Percentiles rank a stretch among this genome's conserved stretches.
phyloP scores from a whole-genome alignment of 2,797 vertebrate genomes.

The Lagorchestes hirsutus region DNA sequence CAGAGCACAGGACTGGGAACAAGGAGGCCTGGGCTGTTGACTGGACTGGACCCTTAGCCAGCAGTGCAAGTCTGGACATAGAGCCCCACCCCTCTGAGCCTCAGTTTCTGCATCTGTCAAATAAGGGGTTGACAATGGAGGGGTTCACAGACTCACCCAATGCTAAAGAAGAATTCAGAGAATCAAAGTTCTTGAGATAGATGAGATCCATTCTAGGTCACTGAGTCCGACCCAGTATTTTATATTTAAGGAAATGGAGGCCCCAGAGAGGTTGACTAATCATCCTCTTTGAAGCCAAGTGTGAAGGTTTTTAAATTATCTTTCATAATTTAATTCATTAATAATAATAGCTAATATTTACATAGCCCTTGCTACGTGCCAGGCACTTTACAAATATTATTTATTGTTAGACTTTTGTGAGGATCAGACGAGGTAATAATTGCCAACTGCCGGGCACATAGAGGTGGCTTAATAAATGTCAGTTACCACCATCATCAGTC shows the following conservation, averaged over 20 bases:
- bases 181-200: background rate
- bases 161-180: background rate
- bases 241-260: background rate
- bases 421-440: background rate
- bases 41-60: background rate
- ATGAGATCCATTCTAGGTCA: background rate
- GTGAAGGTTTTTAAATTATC: background rate
- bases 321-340: background rate
- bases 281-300: background rate
- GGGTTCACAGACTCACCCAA: background rate
- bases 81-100: background rate
- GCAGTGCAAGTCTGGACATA: background rate
- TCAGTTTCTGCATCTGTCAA: background rate
- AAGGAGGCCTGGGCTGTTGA: background rate
- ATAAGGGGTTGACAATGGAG: background rate
- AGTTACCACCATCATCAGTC: background rate
- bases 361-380: background rate
- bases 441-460: background rate
- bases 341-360: background rate
- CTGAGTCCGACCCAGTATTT: background rate
- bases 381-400: background rate
- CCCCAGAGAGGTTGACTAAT: background rate
- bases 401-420: background rate
- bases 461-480: background rate
- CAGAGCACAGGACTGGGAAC: background rate